Evolutionary conservation across 2,113 vertebrate species (phyloP).

Genomic region (Pomatostomus ruficeps): DNA sequence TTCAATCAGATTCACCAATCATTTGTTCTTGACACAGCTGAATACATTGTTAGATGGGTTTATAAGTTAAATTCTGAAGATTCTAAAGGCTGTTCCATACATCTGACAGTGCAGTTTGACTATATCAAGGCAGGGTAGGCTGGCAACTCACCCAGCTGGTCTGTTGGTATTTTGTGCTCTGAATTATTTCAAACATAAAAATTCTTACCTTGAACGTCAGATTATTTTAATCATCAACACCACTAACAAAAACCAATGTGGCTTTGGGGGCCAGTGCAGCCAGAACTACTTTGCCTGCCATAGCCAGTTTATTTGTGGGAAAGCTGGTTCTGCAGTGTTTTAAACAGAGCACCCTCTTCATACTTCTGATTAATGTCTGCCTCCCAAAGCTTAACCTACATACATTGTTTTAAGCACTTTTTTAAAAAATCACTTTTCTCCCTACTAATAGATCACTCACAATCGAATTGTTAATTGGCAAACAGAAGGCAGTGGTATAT

Average conservation of each 20-base stretch:
- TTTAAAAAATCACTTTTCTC: background rate
- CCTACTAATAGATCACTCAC: background rate
- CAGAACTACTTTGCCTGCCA: background rate
- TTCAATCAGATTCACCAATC: background rate
- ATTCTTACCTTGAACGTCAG: background rate
- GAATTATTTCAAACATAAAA: background rate
- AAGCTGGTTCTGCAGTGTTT: background rate
- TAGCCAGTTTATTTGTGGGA: background rate
- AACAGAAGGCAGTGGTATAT: background rate
- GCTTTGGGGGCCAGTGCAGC: background rate
- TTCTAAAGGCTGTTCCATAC: background rate
- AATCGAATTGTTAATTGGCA: constrained; percentile 20
- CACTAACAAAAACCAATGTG: background rate
- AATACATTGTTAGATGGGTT: background rate
- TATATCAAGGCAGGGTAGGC: background rate
- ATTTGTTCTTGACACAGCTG: background rate
- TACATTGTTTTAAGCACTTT: background rate
- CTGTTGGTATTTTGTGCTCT: background rate
- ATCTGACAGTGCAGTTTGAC: background rate
- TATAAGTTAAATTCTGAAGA: background rate
- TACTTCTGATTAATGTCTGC: background rate
- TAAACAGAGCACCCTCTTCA: background rate
- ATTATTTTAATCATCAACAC: background rate
- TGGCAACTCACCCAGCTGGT: background rate
- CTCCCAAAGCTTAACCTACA: background rate